phyloP scores from a whole-genome alignment of 35 echinoderm and acorn worm genomes.

The Chiridota heheva region DNA sequence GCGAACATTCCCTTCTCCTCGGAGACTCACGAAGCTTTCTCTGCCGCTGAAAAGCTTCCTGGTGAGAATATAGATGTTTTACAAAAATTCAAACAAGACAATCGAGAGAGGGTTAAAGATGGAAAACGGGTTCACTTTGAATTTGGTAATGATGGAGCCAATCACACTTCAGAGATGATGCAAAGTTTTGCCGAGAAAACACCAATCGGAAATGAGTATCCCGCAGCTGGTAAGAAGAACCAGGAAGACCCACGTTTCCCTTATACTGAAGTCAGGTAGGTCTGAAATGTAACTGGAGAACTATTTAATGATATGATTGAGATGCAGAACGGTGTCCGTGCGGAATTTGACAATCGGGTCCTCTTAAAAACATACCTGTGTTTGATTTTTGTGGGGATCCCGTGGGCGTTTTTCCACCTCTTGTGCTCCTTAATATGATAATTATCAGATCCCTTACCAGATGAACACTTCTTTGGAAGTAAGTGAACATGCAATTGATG shows the following conservation, averaged over 20 bases:
- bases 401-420: too few relatives aligned
- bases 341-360: too few relatives aligned
- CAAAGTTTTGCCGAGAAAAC: conserved; percentile 46
- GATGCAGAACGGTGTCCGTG: background rate
- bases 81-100: conserved; percentile 41
- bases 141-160: conserved; percentile 66
- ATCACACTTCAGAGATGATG: conserved; percentile 47
- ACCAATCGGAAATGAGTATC: background rate
- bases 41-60: background rate
- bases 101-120: conserved; percentile 68
- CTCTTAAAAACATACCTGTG: too few relatives aligned
- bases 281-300: background rate
- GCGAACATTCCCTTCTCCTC: conserved; percentile 48
- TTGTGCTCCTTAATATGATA: too few relatives aligned
- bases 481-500: background rate
- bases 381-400: too few relatives aligned
- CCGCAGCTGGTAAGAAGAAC: conserved; percentile 74
- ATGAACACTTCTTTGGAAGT: background rate
- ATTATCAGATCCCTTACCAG: too few relatives aligned
- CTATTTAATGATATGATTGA: background rate
- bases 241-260: conserved; percentile 63
- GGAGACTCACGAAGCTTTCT: conserved; percentile 79
- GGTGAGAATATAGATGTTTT: conserved; percentile 26
- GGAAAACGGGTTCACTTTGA: conserved; percentile 74
- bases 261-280: conserved; percentile 75